Base-by-base conservation (phyloP, 2,797 vertebrate species). In the Xenopus petersii region DNA sequence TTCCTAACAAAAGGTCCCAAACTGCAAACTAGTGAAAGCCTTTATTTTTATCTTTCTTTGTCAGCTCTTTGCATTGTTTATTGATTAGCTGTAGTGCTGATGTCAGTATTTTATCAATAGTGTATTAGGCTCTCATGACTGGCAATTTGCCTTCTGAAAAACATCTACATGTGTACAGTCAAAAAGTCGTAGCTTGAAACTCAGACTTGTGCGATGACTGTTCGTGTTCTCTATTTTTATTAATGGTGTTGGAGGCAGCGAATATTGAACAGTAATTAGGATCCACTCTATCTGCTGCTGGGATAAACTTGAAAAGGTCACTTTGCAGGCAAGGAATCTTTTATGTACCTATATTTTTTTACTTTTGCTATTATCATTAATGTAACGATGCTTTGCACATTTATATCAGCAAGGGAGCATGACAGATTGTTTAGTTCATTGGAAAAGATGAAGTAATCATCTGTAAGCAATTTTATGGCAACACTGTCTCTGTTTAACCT, bases 61-160 rank as follows among this genome's bases (percentile, higher is more conserved):
- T 92, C 89, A 92, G 91, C 91, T 89, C 84, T 92, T 90, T 90
- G 86, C 85, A 87, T 90, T 92, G 88, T 90, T 83, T 85, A 85
- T 84, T 83, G 83, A 85, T 83, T 85, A 86, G 64, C 87, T 69
- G 76, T 84, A 89, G 77, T 91, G 90, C 90, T 92, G 88, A 64
- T 81, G 88, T 91, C 90, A 92, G 90, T 84, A 82, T 84, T 91
- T 91, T 90, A 84, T 84, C 86, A 87, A 84, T 88, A 84, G 85
- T 83, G 85, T 82, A 68, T 65, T 73, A 86, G 78, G 84, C 90
- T 86, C 89, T 86, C 88, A 80, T 91, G 90, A 92, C 90, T 87
- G 84, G 88, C 86, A 80, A 85, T 84, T 85, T 88, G 87, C 84
- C 88, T 88, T 90, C 90, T 90, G 84, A 89, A 92, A 91, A 85